Base-by-base conservation (phyloP, 2,888 invertebrate species). In the Yponomeuta cagnagella region DNA sequence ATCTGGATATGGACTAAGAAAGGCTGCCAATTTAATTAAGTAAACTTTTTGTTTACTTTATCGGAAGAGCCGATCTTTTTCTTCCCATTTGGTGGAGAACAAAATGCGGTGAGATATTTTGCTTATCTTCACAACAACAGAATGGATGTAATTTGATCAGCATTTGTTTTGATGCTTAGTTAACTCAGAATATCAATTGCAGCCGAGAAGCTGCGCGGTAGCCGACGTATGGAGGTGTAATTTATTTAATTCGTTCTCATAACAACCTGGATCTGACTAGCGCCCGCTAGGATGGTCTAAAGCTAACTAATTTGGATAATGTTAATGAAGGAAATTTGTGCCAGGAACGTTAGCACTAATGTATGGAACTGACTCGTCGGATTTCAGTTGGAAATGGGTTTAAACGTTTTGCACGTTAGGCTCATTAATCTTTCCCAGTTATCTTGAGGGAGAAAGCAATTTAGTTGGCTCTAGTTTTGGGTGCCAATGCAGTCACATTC, bases 291-390 rank as follows among this genome's bases (percentile, higher is more conserved):
- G 81, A 82, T 79, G 82, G 85, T 85, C 72, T 87, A 83, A 88
- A 85, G 84, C 88, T 84, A 86, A 90, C 89, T 91, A 91, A 90
- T 90, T 91, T 90, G 88, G 90, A 89, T 88, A 90, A 88, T 86
- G 86, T 88, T 87, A 87, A 90, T 89, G 89, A 90, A 89, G 89
- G 87, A 90, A 89, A 89, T 88, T 88, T 86, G 90, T 84, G 87
- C 88, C 87, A 85, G 87, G 81, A 89, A 84, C 86, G 86, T 87
- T 81, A 81, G 82, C 85, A 84, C 88, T 90, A 90, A 91, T 91
- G 89, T 91, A 92, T 91, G 90, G 88, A 85, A 90, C 91, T 90
- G 91, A 91, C 91, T 92, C 84, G 89, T 89, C 85, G 90, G 90
- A 90, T 91, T 92, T 90, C 85, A 88, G 88, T 87, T 84, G 84